phyloP scores from a whole-genome alignment of 2,797 vertebrate genomes.

The Harpagifer antarcticus region DNA sequence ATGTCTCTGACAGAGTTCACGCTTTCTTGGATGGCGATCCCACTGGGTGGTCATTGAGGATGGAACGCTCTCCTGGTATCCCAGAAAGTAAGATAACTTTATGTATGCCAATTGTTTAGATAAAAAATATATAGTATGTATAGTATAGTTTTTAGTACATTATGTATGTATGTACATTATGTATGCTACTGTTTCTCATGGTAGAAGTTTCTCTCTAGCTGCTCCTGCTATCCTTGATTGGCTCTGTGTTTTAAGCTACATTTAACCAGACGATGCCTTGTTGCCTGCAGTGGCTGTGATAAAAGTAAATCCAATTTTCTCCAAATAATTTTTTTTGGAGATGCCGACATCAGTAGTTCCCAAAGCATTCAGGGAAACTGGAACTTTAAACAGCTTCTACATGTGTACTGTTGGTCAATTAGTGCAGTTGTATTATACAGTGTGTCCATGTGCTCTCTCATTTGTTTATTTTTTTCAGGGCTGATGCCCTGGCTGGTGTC shows the following conservation, averaged over 20 bases:
- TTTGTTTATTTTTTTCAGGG: conserved; percentile 73
- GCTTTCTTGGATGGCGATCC: conserved; percentile 92
- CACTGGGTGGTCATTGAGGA: conserved; percentile 93
- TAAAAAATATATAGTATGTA: neutral
- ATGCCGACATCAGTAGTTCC: neutral
- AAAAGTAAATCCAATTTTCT: neutral
- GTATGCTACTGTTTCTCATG: neutral
- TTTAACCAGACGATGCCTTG: neutral
- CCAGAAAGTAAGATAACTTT: conserved; percentile 88
- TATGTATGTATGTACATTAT: no score
- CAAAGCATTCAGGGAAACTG: neutral
- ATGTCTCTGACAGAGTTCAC: conserved; percentile 84
- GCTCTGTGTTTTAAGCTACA: neutral
- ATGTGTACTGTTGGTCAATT: neutral
- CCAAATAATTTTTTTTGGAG: neutral
- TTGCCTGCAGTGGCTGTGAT: neutral
- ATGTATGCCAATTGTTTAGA: neutral
- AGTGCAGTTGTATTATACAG: neutral
- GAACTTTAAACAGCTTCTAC: neutral
- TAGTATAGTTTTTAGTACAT: neutral
- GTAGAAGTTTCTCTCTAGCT: neutral
- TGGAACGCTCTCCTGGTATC: conserved; percentile 93
- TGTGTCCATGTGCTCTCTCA: neutral
- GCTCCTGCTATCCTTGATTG: neutral
- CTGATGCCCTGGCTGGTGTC: conserved; percentile 82